Evolutionary conservation across 2,113 vertebrate genomes (phyloP).

Genomic region (Eudyptes chrysolophus): DNA sequence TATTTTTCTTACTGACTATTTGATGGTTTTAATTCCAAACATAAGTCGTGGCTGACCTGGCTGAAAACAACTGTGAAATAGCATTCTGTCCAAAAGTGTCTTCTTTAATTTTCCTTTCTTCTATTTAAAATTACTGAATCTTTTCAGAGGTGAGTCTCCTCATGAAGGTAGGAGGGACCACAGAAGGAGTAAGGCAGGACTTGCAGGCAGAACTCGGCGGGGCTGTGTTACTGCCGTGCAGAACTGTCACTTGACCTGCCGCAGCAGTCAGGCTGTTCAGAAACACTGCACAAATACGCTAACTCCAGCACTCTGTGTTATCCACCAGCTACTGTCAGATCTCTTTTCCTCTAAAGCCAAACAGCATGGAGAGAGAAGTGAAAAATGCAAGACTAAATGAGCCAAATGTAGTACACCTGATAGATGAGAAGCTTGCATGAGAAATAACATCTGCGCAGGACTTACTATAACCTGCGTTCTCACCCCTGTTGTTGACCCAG

Average conservation of each 20-base stretch:
- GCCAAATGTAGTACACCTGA: neutral
- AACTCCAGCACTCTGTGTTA: neutral
- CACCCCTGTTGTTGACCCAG: neutral
- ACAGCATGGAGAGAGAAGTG: neutral
- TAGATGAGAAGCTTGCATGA: neutral
- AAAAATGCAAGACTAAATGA: conserved; percentile 32
- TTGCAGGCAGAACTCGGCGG: neutral
- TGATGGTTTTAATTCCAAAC: neutral
- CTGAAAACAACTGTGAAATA: neutral
- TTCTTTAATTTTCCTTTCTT: neutral
- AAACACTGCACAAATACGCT: neutral
- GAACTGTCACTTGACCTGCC: neutral
- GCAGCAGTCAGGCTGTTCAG: neutral
- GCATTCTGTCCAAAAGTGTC: neutral
- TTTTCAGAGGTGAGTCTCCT: neutral
- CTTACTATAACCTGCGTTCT: neutral
- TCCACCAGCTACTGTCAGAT: neutral
- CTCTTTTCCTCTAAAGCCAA: conserved; percentile 2
- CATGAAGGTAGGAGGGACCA: neutral
- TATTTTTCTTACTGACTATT: neutral
- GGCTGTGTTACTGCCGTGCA: neutral
- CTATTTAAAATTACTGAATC: neutral
- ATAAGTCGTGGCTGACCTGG: neutral
- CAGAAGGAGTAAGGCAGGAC: neutral
- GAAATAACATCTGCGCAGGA: neutral